These are phyloP conservation scores for Acronicta leporina DNA, from an alignment of 2,888 invertebrate genomes.

Conservation along the genomic window DNA sequence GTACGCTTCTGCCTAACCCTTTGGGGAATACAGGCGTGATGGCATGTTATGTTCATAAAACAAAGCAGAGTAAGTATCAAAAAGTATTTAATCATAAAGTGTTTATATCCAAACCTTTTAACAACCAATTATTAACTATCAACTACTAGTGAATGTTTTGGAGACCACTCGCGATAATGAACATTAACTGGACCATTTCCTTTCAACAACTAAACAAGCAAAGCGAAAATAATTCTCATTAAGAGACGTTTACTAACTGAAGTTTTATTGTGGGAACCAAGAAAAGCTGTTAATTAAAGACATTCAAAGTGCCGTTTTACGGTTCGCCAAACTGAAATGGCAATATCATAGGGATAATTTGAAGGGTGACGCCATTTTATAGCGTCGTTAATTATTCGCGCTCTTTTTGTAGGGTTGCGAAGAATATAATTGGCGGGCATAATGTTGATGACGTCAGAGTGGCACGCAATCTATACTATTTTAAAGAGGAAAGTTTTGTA, in stretches of 20 bases:
- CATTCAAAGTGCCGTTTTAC: slow-evolving; percentile 55
- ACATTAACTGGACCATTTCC: slow-evolving; percentile 40
- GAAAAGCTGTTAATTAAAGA: slow-evolving; percentile 46
- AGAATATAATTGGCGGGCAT: slow-evolving; percentile 13
- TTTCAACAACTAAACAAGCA: slow-evolving; percentile 43
- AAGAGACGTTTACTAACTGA: slow-evolving; percentile 56
- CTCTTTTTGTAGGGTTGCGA: slow-evolving; percentile 35
- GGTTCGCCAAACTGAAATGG: slow-evolving; percentile 35
- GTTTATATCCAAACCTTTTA: not conserved
- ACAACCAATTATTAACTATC: slow-evolving; percentile 19
- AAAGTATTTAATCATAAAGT: too few species aligned
- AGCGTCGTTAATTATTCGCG: slow-evolving; percentile 36
- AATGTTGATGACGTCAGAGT: slow-evolving; percentile 1
- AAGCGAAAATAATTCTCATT: slow-evolving; percentile 56
- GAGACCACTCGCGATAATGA: slow-evolving; percentile 49
- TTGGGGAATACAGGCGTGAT: too few species aligned
- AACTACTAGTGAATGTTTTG: slow-evolving; percentile 25
- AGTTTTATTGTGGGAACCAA: slow-evolving; percentile 48
- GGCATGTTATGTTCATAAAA: too few species aligned
- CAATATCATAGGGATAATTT: slow-evolving; percentile 50
- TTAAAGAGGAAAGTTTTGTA: too few species aligned
- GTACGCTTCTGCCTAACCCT: too few species aligned
- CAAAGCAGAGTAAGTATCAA: too few species aligned
- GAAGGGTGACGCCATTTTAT: slow-evolving; percentile 39
- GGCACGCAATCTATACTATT: too few species aligned